Evolutionary conservation across 1,140 invertebrate species (phyloP).

Genomic region (Caenorhabditis elegans): WBcel235 BX284606.5:3672001-3672500

Average conservation of each 20-base stretch:
- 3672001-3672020: neutral
- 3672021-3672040: neutral
- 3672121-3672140: neutral
- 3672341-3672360: too few species aligned
- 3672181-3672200: too few species aligned
- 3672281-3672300: neutral
- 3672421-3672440: neutral
- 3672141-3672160: neutral
- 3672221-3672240: neutral
- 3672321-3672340: too few species aligned
- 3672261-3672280: neutral
- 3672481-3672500: neutral
- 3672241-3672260: neutral
- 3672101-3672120: constrained; percentile 26
- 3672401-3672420: neutral
- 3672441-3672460: neutral
- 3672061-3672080: neutral
- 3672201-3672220: neutral
- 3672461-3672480: neutral
- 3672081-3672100: neutral
- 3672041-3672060: neutral
- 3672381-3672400: neutral
- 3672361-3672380: too few species aligned
- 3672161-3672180: too few species aligned
- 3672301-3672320: too few species aligned